phyloP scores from a whole-genome alignment of 1,140 invertebrate genomes.

The Globodera rostochiensis region DNA sequence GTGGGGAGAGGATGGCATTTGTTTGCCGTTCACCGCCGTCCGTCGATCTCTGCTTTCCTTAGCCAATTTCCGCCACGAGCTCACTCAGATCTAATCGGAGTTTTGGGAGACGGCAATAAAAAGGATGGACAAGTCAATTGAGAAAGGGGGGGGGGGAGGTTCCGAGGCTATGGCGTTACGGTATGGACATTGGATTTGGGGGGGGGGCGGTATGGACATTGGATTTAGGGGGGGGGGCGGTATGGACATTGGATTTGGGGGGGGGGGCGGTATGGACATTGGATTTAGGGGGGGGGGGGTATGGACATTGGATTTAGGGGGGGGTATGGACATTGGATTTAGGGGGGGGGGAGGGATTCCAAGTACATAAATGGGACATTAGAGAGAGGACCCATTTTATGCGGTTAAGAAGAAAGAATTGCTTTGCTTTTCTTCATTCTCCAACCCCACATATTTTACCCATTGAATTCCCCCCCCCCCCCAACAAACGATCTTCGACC shows the following conservation, averaged over 20 bases:
- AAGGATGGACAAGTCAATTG: conserved; percentile 10
- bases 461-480: too few relatives aligned
- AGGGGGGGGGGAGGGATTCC: not conserved
- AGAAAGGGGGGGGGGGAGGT: not conserved
- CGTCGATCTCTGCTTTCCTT: not conserved
- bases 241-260: too few relatives aligned
- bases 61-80: conserved; percentile 8
- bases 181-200: not conserved
- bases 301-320: too few relatives aligned
- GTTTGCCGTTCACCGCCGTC: conserved; percentile 7
- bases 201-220: too few relatives aligned
- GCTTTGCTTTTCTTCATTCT: too few relatives aligned
- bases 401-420: not conserved
- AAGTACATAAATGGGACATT: not conserved
- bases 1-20: not conserved
- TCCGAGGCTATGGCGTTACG: not conserved
- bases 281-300: too few relatives aligned
- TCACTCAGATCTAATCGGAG: conserved; percentile 14
- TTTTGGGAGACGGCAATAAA: conserved; percentile 9
- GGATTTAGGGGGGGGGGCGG: too few relatives aligned
- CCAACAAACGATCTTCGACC: too few relatives aligned
- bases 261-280: too few relatives aligned
- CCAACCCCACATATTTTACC: too few relatives aligned
- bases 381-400: not conserved
- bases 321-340: too few relatives aligned